Base-by-base conservation (phyloP, 2,113 vertebrate genomes). In the Perca flavescens region DNA sequence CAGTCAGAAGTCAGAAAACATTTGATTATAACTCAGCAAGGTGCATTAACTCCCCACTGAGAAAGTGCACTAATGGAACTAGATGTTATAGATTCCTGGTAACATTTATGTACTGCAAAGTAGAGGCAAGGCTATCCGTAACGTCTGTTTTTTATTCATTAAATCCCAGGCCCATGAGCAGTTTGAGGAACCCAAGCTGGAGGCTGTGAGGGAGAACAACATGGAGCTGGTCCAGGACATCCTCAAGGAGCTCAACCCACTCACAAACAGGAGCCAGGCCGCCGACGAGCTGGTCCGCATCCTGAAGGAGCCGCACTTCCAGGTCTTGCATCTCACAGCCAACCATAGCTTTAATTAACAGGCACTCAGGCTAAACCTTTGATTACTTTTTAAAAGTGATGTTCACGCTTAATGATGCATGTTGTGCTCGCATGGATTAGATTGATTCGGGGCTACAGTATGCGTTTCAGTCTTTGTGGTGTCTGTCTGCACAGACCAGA, bases 141-240 rank as follows among this genome's bases (percentile, higher is more conserved):
- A 74, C 17, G 25, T 52, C 22, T 61, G 19, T 57, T 70, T 65
- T 77, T 0, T 76, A 1, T 62, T 62, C 15, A 22, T 78, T 10
- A 25, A 80, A 80, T 68, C 43, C 17, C 71, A 98, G 98, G 97
- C 97, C 3, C 97, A 98, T 0, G 97, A 99, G 91, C 92, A 94
- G 19, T 95, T 97, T 84, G 98, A 98, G 91, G 98, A 98, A 93
- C 96, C 95, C 0, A 97, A 97, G 84, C 95, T 99, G 84, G 97
- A 99, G 91, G 98, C 98, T 80, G 98, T 99, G 83, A 87, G 98
- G 5, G 98, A 97, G 70, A 97, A 99, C 91, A 99, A 99, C 56
- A 53, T 99, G 92, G 97, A 98, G 92, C 94, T 99, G 93, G 96
- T 99, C 85, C 97, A 97, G 96, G 98, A 99, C 80, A 98, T 99